These are phyloP conservation scores for Apamea crenata DNA, from an alignment of 2,888 invertebrate species.

Conservation along the genomic window DNA sequence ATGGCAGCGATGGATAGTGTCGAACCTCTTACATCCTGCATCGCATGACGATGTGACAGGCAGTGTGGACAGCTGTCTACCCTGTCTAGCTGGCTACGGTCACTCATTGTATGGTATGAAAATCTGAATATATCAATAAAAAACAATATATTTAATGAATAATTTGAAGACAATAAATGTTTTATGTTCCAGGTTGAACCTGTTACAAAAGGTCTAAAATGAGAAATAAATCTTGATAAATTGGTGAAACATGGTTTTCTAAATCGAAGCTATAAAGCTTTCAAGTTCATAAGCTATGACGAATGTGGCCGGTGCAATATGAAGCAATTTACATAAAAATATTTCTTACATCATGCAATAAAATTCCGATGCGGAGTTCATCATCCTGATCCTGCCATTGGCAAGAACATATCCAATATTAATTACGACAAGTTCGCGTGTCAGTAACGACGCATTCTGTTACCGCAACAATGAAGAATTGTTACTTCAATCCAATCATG, in stretches of 20 bases:
- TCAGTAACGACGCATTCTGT: slow-evolving; percentile 72
- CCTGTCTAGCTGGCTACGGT: slow-evolving; percentile 19
- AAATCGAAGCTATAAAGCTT: slow-evolving; percentile 21
- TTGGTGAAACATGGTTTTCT: slow-evolving; percentile 14
- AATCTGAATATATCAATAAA: not conserved
- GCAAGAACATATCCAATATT: slow-evolving; percentile 62
- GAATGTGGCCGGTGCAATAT: slow-evolving; percentile 41
- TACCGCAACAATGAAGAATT: slow-evolving; percentile 78
- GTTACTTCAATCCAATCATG: slow-evolving; percentile 75
- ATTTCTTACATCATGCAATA: slow-evolving; percentile 56
- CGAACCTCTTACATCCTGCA: slow-evolving; percentile 34
- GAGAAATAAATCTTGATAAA: not conserved
- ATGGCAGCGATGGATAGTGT: slow-evolving; percentile 17
- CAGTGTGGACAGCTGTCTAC: slow-evolving; percentile 41
- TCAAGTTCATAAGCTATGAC: slow-evolving; percentile 31
- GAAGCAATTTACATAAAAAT: slow-evolving; percentile 54
- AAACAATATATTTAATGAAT: not conserved
- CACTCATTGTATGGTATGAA: slow-evolving; percentile 17
- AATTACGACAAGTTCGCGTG: slow-evolving; percentile 78
- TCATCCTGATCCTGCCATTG: slow-evolving; percentile 64
- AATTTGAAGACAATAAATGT: not conserved
- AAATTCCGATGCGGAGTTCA: slow-evolving; percentile 59
- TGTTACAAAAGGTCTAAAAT: not conserved
- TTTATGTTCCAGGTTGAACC: slow-evolving; percentile 10
- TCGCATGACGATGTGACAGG: slow-evolving; percentile 11